phyloP scores from a whole-genome alignment of 2,888 invertebrate genomes.

The Lamproptera curius region DNA sequence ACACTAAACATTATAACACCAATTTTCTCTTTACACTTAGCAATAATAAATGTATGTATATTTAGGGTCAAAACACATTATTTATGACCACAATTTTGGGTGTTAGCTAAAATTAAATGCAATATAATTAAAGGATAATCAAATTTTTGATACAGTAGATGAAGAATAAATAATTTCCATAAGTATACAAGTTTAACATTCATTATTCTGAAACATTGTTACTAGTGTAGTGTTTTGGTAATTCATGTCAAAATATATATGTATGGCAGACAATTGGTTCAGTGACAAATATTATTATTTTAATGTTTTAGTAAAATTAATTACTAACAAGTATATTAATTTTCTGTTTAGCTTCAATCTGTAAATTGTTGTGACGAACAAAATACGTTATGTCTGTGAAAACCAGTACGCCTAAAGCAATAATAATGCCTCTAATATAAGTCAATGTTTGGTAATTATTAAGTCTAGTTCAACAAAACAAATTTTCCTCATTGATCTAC shows the following conservation, averaged over 20 bases:
- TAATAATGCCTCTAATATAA: constrained; percentile 46
- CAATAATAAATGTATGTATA: constrained; percentile 49
- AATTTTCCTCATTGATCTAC: constrained; percentile 29
- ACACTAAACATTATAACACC: constrained; percentile 28
- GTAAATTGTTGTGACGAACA: no score
- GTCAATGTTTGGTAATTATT: constrained; percentile 20
- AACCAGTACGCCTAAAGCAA: constrained; percentile 45
- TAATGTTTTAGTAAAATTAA: neutral
- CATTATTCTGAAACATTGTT: constrained; percentile 20
- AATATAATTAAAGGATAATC: constrained; percentile 24
- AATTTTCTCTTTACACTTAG: constrained; percentile 41
- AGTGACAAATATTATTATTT: constrained; percentile 14
- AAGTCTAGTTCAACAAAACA: constrained; percentile 26
- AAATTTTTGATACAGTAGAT: constrained; percentile 63
- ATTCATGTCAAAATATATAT: neutral
- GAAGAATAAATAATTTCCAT: constrained; percentile 37
- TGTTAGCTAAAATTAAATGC: constrained; percentile 32
- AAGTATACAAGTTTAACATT: constrained; percentile 33
- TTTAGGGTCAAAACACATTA: constrained; percentile 34
- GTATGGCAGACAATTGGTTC: constrained; percentile 10
- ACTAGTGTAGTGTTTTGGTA: constrained; percentile 23
- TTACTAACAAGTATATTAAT: no score
- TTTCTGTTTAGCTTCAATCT: no score
- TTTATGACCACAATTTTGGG: constrained; percentile 35
- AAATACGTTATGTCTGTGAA: no score